phyloP scores from a whole-genome alignment of 2,888 invertebrate genomes.

The Scaptomyza caliginosa region DNA sequence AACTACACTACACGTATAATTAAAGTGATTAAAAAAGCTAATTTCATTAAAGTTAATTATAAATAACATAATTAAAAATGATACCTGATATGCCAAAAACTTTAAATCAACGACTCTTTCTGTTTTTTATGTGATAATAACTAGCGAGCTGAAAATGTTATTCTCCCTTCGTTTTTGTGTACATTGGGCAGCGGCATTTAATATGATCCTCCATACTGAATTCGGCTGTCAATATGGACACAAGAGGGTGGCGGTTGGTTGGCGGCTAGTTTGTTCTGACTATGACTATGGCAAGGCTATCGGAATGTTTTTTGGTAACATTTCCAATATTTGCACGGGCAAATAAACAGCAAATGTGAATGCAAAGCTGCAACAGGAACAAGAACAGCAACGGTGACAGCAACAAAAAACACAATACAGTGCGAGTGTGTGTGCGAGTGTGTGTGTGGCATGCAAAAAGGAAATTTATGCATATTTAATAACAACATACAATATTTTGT shows the following conservation, averaged over 20 bases:
- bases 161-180: too few relatives aligned
- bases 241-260: neutral
- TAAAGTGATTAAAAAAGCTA: neutral
- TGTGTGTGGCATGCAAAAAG: constrained; percentile 48
- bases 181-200: constrained; percentile 15
- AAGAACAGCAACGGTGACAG: constrained; percentile 22
- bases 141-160: neutral
- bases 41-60: neutral
- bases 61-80: too few relatives aligned
- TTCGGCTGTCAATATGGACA: neutral
- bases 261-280: neutral
- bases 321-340: constrained; percentile 70
- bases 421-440: neutral
- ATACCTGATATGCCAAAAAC: too few relatives aligned
- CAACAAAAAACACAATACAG: constrained; percentile 4
- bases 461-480: constrained; percentile 77
- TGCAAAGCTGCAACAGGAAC: constrained; percentile 51
- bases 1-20: neutral
- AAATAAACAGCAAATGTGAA: constrained; percentile 74
- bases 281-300: neutral
- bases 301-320: constrained; percentile 44
- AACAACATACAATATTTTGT: constrained; percentile 63
- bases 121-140: neutral
- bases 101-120: neutral
- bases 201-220: constrained; percentile 18